Evolutionary conservation across 2,888 invertebrate species (phyloP), one percentile per base, ranked within the genome.

Genomic region (Eurois occulta): DNA sequence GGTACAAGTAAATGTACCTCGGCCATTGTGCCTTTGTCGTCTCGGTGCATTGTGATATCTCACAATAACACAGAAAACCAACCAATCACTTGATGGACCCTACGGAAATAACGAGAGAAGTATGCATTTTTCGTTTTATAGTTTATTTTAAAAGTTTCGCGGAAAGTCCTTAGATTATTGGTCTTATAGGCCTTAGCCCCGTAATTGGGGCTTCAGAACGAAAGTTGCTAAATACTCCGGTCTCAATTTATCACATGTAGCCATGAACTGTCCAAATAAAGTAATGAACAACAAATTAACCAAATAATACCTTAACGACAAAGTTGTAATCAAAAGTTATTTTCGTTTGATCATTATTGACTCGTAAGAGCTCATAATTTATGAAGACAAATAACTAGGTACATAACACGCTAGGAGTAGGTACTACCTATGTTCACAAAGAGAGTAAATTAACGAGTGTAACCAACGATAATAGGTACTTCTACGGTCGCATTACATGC

Each of bases 261-360:
- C 72, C 67, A 79, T 64, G 65, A 78, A 24, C 28, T 75, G 55
- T 75, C 46, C 1, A 67, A 60, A 72, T n/a, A 41, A 80, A 75
- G 10, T 21, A 52, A 67, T 46, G 38, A 18, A 38, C 2, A 65
- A 41, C 8, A 28, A 65, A 41, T 65, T n/a, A 65, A 65, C n/a
- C 41, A n/a, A 24, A 21, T 32, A 10, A 5, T n/a, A 35, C 21
- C 13, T 28, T 55, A 43, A 43, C 13, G 41, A n/a, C 21, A 43
- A 65, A 52, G 48, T 60, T 66, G 28, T 64, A 18, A 41, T 41
- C 18, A 62, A 71, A 80, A 70, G 60, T n/a, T 67, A 35, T 69
- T 81, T 68, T 68, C 8, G 6, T 35, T 28, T 46, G 35, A 60
- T 38, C 35, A 64, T 48, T 77, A 68, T 69, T 60, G 58, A 58